Evolutionary conservation across 2,888 invertebrate species (phyloP).

Genomic region (Meloe dianella): DNA sequence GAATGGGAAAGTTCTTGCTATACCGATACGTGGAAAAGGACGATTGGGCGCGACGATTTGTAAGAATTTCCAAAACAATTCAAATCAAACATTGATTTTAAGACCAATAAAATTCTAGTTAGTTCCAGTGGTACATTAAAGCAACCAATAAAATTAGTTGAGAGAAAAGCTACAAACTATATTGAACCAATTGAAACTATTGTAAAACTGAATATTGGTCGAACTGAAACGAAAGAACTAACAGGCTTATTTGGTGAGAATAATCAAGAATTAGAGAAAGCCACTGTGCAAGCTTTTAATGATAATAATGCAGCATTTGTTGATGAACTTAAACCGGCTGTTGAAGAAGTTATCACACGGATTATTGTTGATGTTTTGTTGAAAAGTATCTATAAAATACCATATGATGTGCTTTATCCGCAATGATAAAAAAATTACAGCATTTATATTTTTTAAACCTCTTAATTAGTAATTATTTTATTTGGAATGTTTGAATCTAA

Average conservation of each 20-base stretch:
- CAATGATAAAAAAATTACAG: not conserved
- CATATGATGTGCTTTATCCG: conserved; percentile 27
- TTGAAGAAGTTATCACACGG: conserved; percentile 20
- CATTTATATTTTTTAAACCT: too few relatives aligned
- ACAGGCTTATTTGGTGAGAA: conserved; percentile 44
- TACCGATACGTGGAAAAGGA: conserved; percentile 46
- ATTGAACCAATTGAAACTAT: conserved; percentile 39
- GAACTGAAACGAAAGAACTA: conserved; percentile 38
- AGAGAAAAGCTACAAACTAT: conserved; percentile 35
- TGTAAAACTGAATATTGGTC: conserved; percentile 39
- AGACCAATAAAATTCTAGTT: conserved; percentile 28
- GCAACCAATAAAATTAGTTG: conserved; percentile 38
- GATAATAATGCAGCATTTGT: conserved; percentile 21
- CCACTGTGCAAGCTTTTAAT: conserved; percentile 16
- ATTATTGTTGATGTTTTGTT: conserved; percentile 22
- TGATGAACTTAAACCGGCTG: conserved; percentile 26
- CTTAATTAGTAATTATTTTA: too few relatives aligned
- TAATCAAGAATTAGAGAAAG: conserved; percentile 44
- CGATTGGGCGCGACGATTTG: conserved; percentile 41
- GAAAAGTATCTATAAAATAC: conserved; percentile 19
- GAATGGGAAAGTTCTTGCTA: conserved; percentile 47
- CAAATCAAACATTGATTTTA: not conserved
- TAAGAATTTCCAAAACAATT: conserved; percentile 22
- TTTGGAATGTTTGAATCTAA: too few relatives aligned
- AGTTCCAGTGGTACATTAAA: conserved; percentile 36